Percentiles rank a stretch among this genome's conserved stretches.
Conservation (phyloP, 2,113 vertebrate species). For the Pelvicachromis taeniatus region DNA sequence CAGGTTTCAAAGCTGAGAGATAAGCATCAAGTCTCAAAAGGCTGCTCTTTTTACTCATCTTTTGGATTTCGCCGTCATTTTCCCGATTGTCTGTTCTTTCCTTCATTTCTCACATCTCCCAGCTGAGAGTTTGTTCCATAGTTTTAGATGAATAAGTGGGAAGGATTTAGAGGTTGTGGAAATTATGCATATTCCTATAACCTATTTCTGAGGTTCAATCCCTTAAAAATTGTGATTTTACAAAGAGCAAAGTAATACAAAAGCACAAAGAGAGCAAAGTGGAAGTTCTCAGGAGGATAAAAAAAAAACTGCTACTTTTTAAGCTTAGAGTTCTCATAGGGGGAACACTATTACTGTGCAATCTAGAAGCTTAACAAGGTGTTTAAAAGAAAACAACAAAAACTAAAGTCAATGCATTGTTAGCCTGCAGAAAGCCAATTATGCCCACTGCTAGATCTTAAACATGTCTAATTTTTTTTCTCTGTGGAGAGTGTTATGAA, state of each 20-base stretch:
- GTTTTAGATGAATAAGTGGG: slow-evolving; percentile 18
- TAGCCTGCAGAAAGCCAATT: background rate
- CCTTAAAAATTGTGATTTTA: background rate
- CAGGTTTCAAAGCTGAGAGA: slow-evolving; percentile 24
- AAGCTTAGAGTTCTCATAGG: slow-evolving; percentile 3
- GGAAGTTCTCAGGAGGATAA: background rate
- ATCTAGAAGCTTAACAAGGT: slow-evolving; percentile 13
- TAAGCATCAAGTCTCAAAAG: slow-evolving; percentile 19
- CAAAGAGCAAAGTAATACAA: background rate
- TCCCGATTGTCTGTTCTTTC: background rate
- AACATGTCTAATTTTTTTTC: background rate
- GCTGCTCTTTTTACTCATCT: background rate
- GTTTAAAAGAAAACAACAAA: slow-evolving; percentile 5
- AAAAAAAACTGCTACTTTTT: background rate
- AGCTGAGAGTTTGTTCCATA: slow-evolving; percentile 19
- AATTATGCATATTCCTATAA: slow-evolving; percentile 20
- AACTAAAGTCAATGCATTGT: background rate
- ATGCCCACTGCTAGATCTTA: background rate
- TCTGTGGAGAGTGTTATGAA: background rate
- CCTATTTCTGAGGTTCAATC: slow-evolving; percentile 8
- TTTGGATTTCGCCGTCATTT: slow-evolving; percentile 8
- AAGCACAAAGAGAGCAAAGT: background rate
- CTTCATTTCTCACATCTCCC: slow-evolving; percentile 37
- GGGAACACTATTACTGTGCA: background rate
- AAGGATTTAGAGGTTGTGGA: slow-evolving; percentile 24